Conservation (phyloP, 2,113 vertebrate species). For the Tupaia tana region DNA sequence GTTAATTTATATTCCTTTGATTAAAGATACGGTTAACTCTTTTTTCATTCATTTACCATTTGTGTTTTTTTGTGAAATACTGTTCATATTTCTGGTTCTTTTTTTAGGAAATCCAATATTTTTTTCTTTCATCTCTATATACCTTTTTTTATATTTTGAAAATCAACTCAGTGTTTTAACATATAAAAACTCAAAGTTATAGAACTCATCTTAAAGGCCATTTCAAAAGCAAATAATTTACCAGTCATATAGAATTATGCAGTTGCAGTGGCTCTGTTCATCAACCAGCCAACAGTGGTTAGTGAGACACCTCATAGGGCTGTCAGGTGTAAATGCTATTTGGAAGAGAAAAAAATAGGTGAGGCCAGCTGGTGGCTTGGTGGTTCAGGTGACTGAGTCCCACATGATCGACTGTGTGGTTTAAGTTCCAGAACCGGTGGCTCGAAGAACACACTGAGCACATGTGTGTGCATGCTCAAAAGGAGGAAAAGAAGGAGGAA, state of each 20-base stretch:
- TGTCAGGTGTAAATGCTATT: background rate
- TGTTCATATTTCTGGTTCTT: constrained; percentile 27
- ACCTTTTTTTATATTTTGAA: constrained; percentile 32
- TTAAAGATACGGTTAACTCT: constrained; percentile 32
- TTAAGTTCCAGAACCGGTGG: too few relatives aligned
- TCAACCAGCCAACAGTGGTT: background rate
- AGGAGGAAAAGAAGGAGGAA: too few relatives aligned
- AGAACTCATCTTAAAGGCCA: constrained; percentile 32
- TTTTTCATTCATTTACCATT: constrained; percentile 53
- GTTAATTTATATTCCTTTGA: constrained; percentile 36
- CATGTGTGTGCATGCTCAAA: too few relatives aligned
- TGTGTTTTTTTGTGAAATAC: constrained; percentile 50
- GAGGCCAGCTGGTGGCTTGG: too few relatives aligned
- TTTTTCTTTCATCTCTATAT: constrained; percentile 15
- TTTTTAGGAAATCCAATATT: constrained; percentile 26
- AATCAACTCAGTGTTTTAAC: constrained; percentile 23
- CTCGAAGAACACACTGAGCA: too few relatives aligned
- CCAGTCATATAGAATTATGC: background rate
- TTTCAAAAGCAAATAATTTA: constrained; percentile 37
- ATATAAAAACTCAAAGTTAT: constrained; percentile 10
- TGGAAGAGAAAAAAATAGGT: background rate
- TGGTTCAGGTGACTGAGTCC: too few relatives aligned
- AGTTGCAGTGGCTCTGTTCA: background rate
- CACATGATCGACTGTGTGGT: too few relatives aligned
- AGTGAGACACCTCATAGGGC: background rate